Evolutionary conservation across 2,888 invertebrate species (phyloP).

Genomic region (Marronus borbonicus): DNA sequence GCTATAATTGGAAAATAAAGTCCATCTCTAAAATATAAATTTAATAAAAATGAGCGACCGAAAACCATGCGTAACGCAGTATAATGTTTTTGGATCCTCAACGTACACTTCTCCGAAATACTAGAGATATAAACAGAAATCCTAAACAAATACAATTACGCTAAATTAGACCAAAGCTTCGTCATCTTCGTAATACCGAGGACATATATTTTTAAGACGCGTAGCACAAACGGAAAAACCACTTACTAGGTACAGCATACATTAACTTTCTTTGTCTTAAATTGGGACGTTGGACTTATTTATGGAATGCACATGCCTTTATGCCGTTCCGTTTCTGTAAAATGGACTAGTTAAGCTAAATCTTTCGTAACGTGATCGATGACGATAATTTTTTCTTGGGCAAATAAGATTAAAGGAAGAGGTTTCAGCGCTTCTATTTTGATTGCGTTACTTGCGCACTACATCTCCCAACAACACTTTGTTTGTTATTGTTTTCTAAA

Average conservation of each 20-base stretch:
- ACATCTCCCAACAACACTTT: too few relatives aligned
- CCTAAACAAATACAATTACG: neutral
- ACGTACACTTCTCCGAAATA: too few relatives aligned
- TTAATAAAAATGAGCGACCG: too few relatives aligned
- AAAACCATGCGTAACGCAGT: too few relatives aligned
- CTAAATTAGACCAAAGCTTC: conserved; percentile 20
- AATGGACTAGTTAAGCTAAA: conserved; percentile 14
- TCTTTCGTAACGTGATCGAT: conserved; percentile 23
- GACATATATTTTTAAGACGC: conserved; percentile 44
- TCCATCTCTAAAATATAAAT: too few relatives aligned
- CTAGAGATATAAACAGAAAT: neutral
- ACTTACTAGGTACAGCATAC: conserved; percentile 7
- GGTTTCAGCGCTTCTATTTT: too few relatives aligned
- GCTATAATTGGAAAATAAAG: too few relatives aligned
- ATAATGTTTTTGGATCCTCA: too few relatives aligned
- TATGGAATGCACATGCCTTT: conserved; percentile 20
- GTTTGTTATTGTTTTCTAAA: too few relatives aligned
- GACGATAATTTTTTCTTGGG: neutral
- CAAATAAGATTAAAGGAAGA: neutral
- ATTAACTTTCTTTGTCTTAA: conserved; percentile 40
- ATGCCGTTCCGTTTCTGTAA: neutral
- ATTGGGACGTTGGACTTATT: conserved; percentile 33
- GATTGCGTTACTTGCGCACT: too few relatives aligned
- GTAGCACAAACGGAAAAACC: conserved; percentile 47
- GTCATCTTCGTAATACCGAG: conserved; percentile 15